Evolutionary conservation across 2,888 invertebrate genomes (phyloP), one percentile per base, ranked within the genome.

Genomic region (Sialis fuliginosa): DNA sequence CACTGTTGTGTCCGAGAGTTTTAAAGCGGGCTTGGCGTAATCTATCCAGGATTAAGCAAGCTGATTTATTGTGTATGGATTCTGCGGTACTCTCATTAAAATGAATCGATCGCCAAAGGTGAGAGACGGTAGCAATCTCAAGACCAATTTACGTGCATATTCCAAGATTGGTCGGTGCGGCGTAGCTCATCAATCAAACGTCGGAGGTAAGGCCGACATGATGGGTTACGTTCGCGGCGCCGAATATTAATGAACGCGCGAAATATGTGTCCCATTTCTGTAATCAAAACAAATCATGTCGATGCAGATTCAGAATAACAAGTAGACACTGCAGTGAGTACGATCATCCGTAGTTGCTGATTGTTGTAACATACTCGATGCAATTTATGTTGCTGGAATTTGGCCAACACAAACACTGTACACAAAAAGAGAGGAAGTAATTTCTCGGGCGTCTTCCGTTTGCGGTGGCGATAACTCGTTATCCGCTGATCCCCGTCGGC

Each of bases 131-230:
- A 22, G 22, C 22, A 22, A 22, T 57, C 57, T 58, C 58, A 55
- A 54, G 56, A 54, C 58, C 61, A 60, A 61, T 61, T 61, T 61
- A 58, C 58, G 60, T 60, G 60, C 60, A 59, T 60, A 61, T 60
- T 60, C 60, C 54, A 55, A 59, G 59, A 37, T 37, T 37, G 37
- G 37, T 37, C 37, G 37, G 10, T 37, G 37, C 37, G 37, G 37
- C 22, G 22, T 22, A 37, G 57, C 58, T 60, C 60, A 61, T 61
- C 61, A 61, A 61, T 61, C 60, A 61, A 56, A 54, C 54, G 56
- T 22, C 55, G 54, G 55, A 58, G 58, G 60, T 59, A 57, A 57
- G 60, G 56, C 53, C 55, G 58, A 58, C 59, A 58, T 59, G 60
- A 61, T 61, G 58, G 59, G 58, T 56, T 58, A 58, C 55, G 57